Conservation (phyloP, 2,797 vertebrate species). For the Pagetopsis macropterus region DNA sequence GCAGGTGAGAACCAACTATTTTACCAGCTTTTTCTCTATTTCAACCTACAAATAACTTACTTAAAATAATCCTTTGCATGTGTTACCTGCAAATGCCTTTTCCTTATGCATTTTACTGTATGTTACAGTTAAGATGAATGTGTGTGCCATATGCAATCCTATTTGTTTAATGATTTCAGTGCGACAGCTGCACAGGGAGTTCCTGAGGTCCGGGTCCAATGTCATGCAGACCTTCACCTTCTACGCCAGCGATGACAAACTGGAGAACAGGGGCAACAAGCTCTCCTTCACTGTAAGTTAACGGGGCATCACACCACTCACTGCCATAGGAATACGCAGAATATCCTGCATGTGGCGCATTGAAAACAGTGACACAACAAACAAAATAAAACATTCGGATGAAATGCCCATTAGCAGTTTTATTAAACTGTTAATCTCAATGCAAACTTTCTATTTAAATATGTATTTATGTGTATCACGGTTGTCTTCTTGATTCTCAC, state of each 20-base stretch:
- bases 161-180: slow-evolving; percentile 76
- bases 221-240: slow-evolving; percentile 96
- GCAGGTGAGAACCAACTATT: slow-evolving; percentile 83
- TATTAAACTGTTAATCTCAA: background rate
- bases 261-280: slow-evolving; percentile 93
- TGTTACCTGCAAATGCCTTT: background rate
- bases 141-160: background rate
- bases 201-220: slow-evolving; percentile 90
- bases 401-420: background rate
- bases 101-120: background rate
- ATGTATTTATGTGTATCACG: too few relatives aligned
- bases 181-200: slow-evolving; percentile 93
- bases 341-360: background rate
- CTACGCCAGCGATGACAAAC: slow-evolving; percentile 95
- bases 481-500: background rate
- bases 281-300: slow-evolving; percentile 76
- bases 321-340: background rate
- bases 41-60: too few relatives aligned
- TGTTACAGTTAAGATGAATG: background rate
- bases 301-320: background rate
- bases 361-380: background rate
- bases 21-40: background rate
- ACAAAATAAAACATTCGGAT: background rate
- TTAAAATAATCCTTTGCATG: background rate
- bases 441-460: too few relatives aligned